Conservation (phyloP, 2,797 vertebrate genomes). For the Neomorphus geoffroyi region DNA sequence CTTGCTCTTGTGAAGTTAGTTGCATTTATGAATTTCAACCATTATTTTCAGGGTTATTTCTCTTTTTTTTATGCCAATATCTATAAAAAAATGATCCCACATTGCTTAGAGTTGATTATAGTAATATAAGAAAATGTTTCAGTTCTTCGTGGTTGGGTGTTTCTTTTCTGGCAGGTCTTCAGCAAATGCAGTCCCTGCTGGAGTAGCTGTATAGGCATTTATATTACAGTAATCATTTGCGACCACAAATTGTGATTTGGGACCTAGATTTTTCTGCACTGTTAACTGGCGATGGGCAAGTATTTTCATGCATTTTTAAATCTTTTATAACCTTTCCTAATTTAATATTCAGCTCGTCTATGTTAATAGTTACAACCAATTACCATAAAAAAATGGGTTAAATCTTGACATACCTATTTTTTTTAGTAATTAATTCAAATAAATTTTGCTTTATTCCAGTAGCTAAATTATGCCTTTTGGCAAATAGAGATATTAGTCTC, state of each 20-base stretch:
- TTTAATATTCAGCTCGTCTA: not conserved
- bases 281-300: not conserved
- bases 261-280: not conserved
- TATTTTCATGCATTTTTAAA: constrained; percentile 15
- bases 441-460: not conserved
- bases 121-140: not conserved
- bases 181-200: not conserved
- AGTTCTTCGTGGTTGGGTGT: not conserved
- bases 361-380: not conserved
- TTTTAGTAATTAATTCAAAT: not conserved
- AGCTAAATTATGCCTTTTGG: not conserved
- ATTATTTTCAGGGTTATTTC: not conserved
- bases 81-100: not conserved
- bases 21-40: not conserved
- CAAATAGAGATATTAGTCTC: not conserved
- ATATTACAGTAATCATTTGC: not conserved
- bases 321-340: not conserved
- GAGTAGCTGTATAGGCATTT: not conserved
- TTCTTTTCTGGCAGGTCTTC: constrained; percentile 13
- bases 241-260: not conserved
- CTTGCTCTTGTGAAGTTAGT: not conserved
- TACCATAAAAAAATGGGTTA: constrained; percentile 19
- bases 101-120: not conserved
- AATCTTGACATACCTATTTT: not conserved
- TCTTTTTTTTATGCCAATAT: not conserved